Percentiles rank a stretch among this genome's conserved stretches.
phyloP scores from a whole-genome alignment of 2,888 invertebrate species.

The Hymenopus coronatus region DNA sequence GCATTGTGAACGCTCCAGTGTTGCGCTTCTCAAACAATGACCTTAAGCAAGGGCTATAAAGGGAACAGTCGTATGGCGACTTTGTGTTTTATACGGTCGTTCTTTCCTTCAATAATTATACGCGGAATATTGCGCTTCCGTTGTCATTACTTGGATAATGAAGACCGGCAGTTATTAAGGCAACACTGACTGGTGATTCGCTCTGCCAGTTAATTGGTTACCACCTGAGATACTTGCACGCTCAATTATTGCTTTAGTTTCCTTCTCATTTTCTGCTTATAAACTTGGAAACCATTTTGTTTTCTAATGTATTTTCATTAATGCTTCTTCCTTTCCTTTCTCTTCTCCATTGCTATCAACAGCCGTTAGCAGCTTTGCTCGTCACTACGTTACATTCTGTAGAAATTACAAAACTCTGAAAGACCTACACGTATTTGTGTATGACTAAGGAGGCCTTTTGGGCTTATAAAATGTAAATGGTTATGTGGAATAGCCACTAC shows the following conservation, averaged over 20 bases:
- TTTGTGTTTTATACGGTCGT: neutral
- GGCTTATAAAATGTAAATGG: too few species aligned
- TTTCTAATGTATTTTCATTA: neutral
- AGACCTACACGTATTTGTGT: too few species aligned
- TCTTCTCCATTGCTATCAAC: neutral
- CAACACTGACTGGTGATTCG: neutral
- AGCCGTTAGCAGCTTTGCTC: neutral
- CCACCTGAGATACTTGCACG: neutral
- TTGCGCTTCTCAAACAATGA: neutral
- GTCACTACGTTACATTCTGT: neutral
- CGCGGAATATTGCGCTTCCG: neutral
- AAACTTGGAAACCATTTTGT: neutral
- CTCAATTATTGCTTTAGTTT: neutral
- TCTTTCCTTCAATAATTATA: neutral
- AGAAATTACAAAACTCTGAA: too few species aligned
- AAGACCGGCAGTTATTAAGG: neutral
- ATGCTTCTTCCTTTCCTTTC: neutral
- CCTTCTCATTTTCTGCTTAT: neutral
- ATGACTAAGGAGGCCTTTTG: too few species aligned
- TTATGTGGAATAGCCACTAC: too few species aligned
- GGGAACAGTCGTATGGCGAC: neutral
- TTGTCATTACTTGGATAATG: slow-evolving; percentile 1
- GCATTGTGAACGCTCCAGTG: neutral
- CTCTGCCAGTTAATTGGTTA: neutral
- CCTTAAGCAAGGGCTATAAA: neutral